These are phyloP conservation scores for Eilema griseolum DNA, from an alignment of 2,888 invertebrate genomes.

Conservation along the genomic window DNA sequence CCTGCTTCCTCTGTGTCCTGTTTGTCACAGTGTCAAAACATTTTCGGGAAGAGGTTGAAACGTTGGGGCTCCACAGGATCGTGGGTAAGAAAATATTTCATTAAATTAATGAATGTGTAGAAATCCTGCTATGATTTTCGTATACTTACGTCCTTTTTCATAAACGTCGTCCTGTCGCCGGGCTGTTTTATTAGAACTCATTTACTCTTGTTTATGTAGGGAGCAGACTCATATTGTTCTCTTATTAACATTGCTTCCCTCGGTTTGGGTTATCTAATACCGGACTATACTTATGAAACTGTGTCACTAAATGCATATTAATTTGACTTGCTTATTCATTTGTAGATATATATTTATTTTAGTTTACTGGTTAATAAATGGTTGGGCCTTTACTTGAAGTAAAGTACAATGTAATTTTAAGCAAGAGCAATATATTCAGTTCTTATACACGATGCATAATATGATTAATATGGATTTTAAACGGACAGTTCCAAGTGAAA, in stretches of 20 bases:
- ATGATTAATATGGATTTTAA: slow-evolving; percentile 5
- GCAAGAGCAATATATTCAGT: not conserved
- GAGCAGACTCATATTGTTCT: not conserved
- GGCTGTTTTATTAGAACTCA: not conserved
- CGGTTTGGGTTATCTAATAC: not conserved
- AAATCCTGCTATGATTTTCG: not conserved
- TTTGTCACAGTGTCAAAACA: slow-evolving; percentile 87
- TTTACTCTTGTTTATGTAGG: slow-evolving; percentile 1
- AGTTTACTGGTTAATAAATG: not conserved
- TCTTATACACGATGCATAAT: not conserved
- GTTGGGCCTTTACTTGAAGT: not conserved
- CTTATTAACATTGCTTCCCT: not conserved
- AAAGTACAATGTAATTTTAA: not conserved
- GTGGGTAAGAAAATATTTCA: slow-evolving; percentile 86
- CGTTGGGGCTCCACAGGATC: slow-evolving; percentile 92
- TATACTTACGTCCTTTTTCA: not conserved
- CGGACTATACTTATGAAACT: not conserved
- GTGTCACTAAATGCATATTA: not conserved
- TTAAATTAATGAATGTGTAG: not conserved
- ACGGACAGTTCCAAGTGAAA: not conserved
- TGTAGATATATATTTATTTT: not conserved
- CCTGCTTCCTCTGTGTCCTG: slow-evolving; percentile 84
- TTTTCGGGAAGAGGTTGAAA: slow-evolving; percentile 89
- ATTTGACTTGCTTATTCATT: not conserved
- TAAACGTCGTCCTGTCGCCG: not conserved